Evolutionary conservation across 2,797 vertebrate species (phyloP).

Genomic region (Enteromius fasciolatus): DNA sequence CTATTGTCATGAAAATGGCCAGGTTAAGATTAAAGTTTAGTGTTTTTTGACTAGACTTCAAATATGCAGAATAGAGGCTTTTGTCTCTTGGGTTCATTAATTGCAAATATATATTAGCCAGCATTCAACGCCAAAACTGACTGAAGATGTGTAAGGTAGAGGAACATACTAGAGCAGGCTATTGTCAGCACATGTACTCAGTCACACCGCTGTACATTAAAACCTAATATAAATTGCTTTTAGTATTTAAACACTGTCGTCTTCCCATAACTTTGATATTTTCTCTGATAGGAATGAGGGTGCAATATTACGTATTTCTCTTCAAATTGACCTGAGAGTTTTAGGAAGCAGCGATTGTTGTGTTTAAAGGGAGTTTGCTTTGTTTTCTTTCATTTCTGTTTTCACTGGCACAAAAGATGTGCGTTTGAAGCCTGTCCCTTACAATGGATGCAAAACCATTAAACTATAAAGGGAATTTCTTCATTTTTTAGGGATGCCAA

Average conservation of each 20-base stretch:
- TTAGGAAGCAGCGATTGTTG: background rate
- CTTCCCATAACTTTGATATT: conserved; percentile 33
- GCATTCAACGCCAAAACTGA: conserved; percentile 12
- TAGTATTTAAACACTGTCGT: conserved; percentile 39
- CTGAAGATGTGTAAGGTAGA: conserved; percentile 11
- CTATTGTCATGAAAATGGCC: background rate
- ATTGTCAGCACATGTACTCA: background rate
- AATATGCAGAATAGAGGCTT: background rate
- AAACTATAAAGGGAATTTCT: conserved; percentile 52
- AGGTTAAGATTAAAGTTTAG: background rate
- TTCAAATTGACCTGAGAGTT: conserved; percentile 22
- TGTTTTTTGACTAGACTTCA: conserved; percentile 6
- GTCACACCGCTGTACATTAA: background rate
- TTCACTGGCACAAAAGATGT: conserved; percentile 2
- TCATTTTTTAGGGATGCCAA: conserved; percentile 6
- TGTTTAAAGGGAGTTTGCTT: background rate
- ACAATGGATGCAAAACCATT: conserved; percentile 24
- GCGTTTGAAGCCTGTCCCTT: background rate
- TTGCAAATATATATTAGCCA: background rate
- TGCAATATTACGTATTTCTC: conserved; percentile 69
- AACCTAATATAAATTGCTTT: conserved; percentile 33
- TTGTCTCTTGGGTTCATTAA: background rate
- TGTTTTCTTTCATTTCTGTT: background rate
- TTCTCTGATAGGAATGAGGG: conserved; percentile 59
- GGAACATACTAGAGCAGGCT: background rate